Percentiles rank a stretch among this genome's conserved stretches.
phyloP scores from a whole-genome alignment of 2,888 invertebrate genomes.

The Asteroscopus sphinx region DNA sequence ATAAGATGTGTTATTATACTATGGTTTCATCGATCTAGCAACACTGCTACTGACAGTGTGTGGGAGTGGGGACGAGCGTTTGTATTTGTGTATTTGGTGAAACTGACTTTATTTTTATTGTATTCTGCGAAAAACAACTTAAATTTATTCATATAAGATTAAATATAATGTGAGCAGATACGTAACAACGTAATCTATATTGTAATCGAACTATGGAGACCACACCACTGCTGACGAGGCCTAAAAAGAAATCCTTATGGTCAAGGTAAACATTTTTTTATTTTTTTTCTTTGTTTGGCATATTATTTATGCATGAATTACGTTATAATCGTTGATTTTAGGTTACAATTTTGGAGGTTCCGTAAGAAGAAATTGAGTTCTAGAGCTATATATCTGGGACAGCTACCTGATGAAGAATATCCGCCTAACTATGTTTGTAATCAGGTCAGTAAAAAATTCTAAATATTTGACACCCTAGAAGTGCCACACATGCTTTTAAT shows the following conservation, averaged over 20 bases:
- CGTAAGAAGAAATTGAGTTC: conserved; percentile 93
- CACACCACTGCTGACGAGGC: conserved; percentile 80
- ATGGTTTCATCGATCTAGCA: too few species aligned
- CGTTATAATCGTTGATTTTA: conserved; percentile 74
- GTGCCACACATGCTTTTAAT: not conserved
- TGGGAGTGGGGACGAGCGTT: conserved; percentile 13
- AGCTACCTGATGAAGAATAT: conserved; percentile 94
- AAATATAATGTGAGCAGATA: conserved; percentile 46
- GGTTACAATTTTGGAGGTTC: conserved; percentile 94
- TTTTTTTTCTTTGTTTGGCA: conserved; percentile 55
- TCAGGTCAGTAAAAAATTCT: conserved; percentile 87
- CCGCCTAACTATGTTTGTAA: conserved; percentile 99
- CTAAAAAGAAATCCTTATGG: conserved; percentile 83
- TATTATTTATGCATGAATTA: conserved; percentile 41
- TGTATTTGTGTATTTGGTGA: conserved; percentile 48
- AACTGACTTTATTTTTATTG: conserved; percentile 34
- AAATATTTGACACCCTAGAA: conserved; percentile 10
- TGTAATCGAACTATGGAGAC: conserved; percentile 76
- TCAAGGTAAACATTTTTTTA: conserved; percentile 76
- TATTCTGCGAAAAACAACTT: conserved; percentile 20
- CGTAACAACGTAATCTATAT: conserved; percentile 27
- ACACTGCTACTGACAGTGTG: conserved; percentile 28
- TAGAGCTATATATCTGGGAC: conserved; percentile 94
- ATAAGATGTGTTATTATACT: too few species aligned
- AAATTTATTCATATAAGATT: conserved; percentile 19